Evolutionary conservation across 2,113 vertebrate species (phyloP).

Genomic region (Nycticryphes semicollaris): DNA sequence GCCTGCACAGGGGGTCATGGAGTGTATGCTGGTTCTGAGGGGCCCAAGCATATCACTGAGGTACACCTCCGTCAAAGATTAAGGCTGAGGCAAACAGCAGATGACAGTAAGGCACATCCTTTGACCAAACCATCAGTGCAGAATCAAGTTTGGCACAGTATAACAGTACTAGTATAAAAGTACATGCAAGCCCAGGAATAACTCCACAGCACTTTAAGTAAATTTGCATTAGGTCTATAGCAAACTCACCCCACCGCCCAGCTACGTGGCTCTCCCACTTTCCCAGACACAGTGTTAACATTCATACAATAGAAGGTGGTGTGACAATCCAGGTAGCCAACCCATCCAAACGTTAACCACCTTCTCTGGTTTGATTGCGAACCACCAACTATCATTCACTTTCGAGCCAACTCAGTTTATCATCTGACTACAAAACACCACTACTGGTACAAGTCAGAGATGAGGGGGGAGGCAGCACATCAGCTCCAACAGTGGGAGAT

Average conservation of each 20-base stretch:
- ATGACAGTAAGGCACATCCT: background rate
- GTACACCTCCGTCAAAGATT: background rate
- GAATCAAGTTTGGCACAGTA: background rate
- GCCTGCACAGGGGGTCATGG: background rate
- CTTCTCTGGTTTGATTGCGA: background rate
- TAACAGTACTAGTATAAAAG: background rate
- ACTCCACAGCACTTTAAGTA: background rate
- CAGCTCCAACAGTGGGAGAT: background rate
- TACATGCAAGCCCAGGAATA: background rate
- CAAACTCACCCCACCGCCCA: background rate
- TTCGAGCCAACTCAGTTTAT: background rate
- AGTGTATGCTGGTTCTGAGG: background rate
- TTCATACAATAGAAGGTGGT: background rate
- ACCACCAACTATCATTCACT: background rate
- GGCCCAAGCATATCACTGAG: background rate
- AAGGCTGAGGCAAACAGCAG: background rate
- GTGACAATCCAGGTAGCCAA: fast-evolving
- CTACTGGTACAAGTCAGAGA: background rate
- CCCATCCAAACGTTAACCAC: background rate
- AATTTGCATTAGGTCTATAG: background rate
- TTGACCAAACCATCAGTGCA: background rate
- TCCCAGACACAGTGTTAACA: fast-evolving
- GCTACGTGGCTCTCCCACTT: background rate
- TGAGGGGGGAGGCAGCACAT: background rate
- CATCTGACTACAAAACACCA: background rate